Base-by-base conservation (phyloP, 2,113 vertebrate species). In the Scalopus aquaticus region DNA sequence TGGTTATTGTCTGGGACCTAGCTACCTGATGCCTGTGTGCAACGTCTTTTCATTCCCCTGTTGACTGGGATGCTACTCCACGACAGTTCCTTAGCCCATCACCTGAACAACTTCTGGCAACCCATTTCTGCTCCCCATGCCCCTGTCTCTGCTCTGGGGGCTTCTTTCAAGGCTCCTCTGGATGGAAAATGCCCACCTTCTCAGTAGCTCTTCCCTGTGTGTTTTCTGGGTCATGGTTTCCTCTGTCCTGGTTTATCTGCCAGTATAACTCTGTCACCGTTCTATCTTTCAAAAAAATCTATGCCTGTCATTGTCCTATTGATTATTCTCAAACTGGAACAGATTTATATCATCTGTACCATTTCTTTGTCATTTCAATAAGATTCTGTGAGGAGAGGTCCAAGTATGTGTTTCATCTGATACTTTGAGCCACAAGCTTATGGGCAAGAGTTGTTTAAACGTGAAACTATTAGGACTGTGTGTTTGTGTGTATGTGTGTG, bases 41-140 rank as follows among this genome's bases (percentile, higher is more conserved):
- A 77, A 91, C 67, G 90, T 96, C 20, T 93, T 91, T 84, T 79
- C 19, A 39, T 85, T 70, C 9, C 72, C n/a, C n/a, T 81, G 6
- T 62, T 84, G 39, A 16, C 32, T 88, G 42, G 92, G 51, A n/a
- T n/a, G n/a, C n/a, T 32, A 6, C 64, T 37, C n/a, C 44, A 37
- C 19, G 9, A 65, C 22, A 69, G 9, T 60, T 42, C 12, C 20
- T 81, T 91, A 88, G 62, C 46, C 24, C 42, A 44, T 78, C 26
- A 73, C 13, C 54, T 46, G 51, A 79, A 64, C 28, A 76, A 46
- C 16, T 86, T 37, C 49, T 17, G 22, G 74, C 3, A 87, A 76
- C 20, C 9, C 35, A n/a, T 16, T 73, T 5, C 46, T 78, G 32
- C 20, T 74, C 37, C 70, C 37, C 13, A 20, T 56, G 9, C n/a